phyloP scores from a whole-genome alignment of 2,113 vertebrate genomes.

The Sorex araneus region DNA sequence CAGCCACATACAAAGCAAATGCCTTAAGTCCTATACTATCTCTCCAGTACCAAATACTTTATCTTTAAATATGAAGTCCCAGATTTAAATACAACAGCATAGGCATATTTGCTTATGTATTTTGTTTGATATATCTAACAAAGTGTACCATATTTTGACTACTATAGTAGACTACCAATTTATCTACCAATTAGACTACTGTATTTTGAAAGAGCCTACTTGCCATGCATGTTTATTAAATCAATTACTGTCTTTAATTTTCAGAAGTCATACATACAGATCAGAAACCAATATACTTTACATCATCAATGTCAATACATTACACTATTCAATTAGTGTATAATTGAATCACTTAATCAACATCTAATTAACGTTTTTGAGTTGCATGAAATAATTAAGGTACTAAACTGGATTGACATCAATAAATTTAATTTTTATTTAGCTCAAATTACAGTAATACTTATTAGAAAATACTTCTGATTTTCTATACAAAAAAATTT shows the following conservation, averaged over 20 bases:
- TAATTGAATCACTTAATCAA: not conserved
- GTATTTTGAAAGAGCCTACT: slow-evolving; percentile 30
- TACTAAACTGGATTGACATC: slow-evolving; percentile 48
- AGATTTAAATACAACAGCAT: not conserved
- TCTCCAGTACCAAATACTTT: not conserved
- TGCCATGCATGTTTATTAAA: slow-evolving; percentile 33
- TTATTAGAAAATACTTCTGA: not conserved
- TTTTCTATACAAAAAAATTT: not conserved
- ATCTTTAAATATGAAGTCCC: slow-evolving; percentile 14
- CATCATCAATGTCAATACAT: slow-evolving; percentile 36
- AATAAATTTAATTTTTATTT: slow-evolving; percentile 50
- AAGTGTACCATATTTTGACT: not conserved
- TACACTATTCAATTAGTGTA: not conserved
- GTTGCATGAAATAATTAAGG: not conserved
- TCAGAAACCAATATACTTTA: slow-evolving; percentile 11
- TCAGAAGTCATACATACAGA: slow-evolving; percentile 3
- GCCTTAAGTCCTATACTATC: too few species aligned
- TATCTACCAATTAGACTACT: not conserved
- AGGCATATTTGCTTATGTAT: not conserved
- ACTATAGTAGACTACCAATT: too few species aligned
- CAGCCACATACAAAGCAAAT: too few species aligned
- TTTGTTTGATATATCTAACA: slow-evolving; percentile 2
- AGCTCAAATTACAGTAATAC: not conserved
- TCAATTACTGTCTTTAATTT: slow-evolving; percentile 34
- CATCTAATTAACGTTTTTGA: slow-evolving; percentile 49